phyloP scores from a whole-genome alignment of 2,797 vertebrate species.

The Crocidura indochinensis region DNA sequence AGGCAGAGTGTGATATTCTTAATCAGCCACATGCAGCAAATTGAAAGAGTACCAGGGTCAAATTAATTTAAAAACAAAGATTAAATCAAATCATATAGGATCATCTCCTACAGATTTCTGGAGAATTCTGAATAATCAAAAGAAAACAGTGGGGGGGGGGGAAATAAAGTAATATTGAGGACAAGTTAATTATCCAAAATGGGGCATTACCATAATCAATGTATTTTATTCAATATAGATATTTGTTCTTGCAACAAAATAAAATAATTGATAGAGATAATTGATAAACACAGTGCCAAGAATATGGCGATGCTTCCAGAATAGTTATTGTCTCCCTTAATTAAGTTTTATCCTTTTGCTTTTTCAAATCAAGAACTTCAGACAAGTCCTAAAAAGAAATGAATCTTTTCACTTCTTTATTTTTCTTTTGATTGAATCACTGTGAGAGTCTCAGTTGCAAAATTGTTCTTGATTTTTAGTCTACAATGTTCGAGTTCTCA shows the following conservation, averaged over 20 bases:
- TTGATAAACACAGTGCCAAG: background rate
- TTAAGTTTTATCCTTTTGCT: background rate
- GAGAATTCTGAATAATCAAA: background rate
- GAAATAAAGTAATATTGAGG: background rate
- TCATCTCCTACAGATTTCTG: background rate
- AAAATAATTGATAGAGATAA: background rate
- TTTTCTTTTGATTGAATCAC: too few species aligned
- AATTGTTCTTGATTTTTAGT: too few species aligned
- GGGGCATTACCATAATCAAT: rapidly evolving
- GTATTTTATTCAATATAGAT: rapidly evolving
- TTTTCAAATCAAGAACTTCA: slow-evolving; percentile 13
- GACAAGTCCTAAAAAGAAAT: background rate
- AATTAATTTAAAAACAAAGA: slow-evolving; percentile 34
- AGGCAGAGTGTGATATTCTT: background rate
- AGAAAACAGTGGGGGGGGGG: background rate
- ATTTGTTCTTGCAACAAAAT: background rate
- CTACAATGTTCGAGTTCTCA: too few species aligned
- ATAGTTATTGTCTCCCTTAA: background rate
- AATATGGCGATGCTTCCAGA: background rate
- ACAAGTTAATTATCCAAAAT: background rate
- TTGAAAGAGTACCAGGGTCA: background rate
- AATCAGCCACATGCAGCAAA: slow-evolving; percentile 22
- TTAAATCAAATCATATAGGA: background rate
- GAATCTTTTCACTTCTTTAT: too few species aligned
- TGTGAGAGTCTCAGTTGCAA: too few species aligned